These are phyloP conservation scores for Colius striatus DNA, from an alignment of 2,113 vertebrate species.

Conservation along the genomic window DNA sequence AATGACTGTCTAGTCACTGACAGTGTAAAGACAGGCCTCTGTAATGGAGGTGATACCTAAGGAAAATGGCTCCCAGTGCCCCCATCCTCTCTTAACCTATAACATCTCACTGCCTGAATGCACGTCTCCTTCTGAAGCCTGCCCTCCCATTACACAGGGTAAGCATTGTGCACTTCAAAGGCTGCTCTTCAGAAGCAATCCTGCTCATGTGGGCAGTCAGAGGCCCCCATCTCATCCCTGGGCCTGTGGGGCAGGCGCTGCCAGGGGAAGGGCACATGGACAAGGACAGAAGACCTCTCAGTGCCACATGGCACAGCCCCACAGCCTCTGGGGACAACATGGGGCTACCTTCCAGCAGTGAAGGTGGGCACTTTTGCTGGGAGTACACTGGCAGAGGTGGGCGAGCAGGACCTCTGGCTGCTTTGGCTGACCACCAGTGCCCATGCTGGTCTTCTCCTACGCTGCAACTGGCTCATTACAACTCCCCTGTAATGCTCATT, in stretches of 20 bases:
- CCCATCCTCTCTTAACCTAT: not conserved
- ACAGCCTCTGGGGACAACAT: accelerated
- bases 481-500: accelerated
- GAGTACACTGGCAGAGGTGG: not conserved
- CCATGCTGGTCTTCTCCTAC: not conserved
- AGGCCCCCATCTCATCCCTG: not conserved
- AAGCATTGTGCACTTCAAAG: slow-evolving; percentile 14
- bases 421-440: not conserved
- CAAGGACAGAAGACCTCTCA: not conserved
- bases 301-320: not conserved
- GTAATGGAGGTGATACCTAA: accelerated
- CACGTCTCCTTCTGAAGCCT: accelerated
- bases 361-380: not conserved
- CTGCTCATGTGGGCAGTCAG: not conserved
- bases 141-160: not conserved
- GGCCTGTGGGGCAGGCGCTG: not conserved
- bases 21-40: not conserved
- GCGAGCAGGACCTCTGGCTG: accelerated
- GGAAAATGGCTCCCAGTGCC: not conserved
- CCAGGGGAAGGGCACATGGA: not conserved
- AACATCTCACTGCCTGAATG: accelerated
- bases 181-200: not conserved
- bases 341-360: accelerated
- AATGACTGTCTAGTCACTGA: not conserved
- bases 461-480: not conserved